Conservation (phyloP, 2,888 invertebrate species). For the Pristionchus fissidentatus region DNA sequence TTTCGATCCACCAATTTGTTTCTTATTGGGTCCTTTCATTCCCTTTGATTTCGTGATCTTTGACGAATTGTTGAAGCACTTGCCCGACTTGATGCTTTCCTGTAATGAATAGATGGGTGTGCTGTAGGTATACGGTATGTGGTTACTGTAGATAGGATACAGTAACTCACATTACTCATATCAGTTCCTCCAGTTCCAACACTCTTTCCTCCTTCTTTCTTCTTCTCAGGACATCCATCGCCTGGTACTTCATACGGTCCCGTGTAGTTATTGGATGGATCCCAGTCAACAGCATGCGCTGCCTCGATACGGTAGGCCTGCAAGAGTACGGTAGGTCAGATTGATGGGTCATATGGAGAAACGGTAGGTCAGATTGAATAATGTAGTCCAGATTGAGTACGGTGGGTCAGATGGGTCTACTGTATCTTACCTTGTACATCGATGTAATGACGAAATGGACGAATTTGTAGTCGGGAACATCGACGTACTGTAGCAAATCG, state of each 20-base stretch:
- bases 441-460: constrained; percentile 61
- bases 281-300: constrained; percentile 66
- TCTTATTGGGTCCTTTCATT: too few relatives aligned
- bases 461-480: constrained; percentile 68
- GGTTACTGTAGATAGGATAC: too few relatives aligned
- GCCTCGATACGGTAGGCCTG: constrained; percentile 57
- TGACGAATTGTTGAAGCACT: constrained; percentile 30
- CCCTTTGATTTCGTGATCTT: neutral
- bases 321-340: constrained; percentile 11
- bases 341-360: neutral
- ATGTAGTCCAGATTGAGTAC: too few relatives aligned
- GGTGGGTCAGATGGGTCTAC: too few relatives aligned
- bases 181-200: too few relatives aligned
- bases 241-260: constrained; percentile 62
- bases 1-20: too few relatives aligned
- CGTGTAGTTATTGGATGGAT: constrained; percentile 55
- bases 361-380: too few relatives aligned
- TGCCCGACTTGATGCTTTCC: constrained; percentile 9
- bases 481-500: constrained; percentile 61
- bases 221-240: constrained; percentile 49
- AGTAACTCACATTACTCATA: too few relatives aligned
- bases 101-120: too few relatives aligned
- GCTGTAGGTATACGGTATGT: too few relatives aligned
- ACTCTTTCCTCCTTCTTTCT: neutral
- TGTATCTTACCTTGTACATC: constrained; percentile 61